Evolutionary conservation across 2,797 vertebrate genomes (phyloP).

Genomic region (Antennarius maculatus): DNA sequence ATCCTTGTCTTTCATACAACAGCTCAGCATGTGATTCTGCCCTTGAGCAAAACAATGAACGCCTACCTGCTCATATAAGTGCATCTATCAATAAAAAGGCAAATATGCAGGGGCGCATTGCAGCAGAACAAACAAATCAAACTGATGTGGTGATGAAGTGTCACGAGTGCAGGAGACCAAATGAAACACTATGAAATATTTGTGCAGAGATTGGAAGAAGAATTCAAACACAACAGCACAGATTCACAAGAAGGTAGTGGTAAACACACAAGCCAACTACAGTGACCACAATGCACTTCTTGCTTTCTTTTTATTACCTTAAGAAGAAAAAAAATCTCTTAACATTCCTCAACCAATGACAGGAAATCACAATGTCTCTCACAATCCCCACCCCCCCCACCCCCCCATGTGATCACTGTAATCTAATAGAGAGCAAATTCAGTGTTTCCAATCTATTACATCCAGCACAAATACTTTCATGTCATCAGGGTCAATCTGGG

Average conservation of each 20-base stretch:
- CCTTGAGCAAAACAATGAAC: constrained; percentile 12
- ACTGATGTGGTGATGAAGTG: neutral
- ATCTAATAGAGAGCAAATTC: constrained; percentile 14
- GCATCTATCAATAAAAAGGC: neutral
- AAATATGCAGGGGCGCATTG: neutral
- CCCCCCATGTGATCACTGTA: constrained; percentile 27
- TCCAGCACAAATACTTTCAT: constrained; percentile 33
- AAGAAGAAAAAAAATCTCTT: constrained; percentile 9
- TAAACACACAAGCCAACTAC: neutral
- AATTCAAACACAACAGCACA: neutral
- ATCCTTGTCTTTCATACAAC: neutral
- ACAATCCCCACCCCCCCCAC: too few relatives aligned
- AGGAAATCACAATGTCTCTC: too few relatives aligned
- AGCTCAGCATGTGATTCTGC: constrained; percentile 14
- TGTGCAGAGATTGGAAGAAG: constrained; percentile 1
- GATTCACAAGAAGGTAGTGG: constrained; percentile 4
- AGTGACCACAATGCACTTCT: constrained; percentile 4
- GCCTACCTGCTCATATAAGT: neutral
- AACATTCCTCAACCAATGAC: constrained; percentile 14
- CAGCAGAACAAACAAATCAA: neutral
- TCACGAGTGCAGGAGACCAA: neutral
- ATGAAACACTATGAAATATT: neutral
- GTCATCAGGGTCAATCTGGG: constrained; percentile 49
- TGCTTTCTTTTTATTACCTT: constrained; percentile 16
- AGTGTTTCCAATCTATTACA: constrained; percentile 8